These are phyloP conservation scores for Chelonus insularis DNA, from an alignment of 1,140 invertebrate genomes.

Conservation along the genomic window DNA sequence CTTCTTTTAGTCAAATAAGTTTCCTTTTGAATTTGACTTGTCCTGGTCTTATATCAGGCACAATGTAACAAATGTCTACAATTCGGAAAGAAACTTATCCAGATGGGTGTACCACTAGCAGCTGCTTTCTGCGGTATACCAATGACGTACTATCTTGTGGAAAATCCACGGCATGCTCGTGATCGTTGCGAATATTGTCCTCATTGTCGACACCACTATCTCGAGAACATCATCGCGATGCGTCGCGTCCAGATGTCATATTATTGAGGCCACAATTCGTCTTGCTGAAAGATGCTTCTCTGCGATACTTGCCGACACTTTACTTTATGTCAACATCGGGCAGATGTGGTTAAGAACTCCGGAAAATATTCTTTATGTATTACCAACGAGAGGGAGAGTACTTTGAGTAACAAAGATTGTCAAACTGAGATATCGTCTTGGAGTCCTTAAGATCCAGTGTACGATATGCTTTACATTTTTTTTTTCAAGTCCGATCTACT, in stretches of 20 bases:
- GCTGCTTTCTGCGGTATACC: not conserved
- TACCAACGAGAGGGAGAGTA: not conserved
- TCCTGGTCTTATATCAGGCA: too few relatives aligned
- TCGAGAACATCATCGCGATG: constrained; percentile 7
- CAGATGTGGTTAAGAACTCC: not conserved
- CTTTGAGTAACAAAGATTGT: not conserved
- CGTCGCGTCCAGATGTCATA: constrained; percentile 9
- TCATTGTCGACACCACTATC: constrained; percentile 2
- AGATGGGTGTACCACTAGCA: too few relatives aligned
- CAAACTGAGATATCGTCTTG: not conserved
- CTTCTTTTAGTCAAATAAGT: too few relatives aligned
- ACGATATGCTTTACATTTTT: not conserved
- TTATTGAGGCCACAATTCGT: constrained; percentile 8
- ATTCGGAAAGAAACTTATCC: too few relatives aligned
- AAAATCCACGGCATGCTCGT: not conserved
- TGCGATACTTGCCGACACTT: constrained; percentile 10
- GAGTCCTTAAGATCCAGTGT: not conserved
- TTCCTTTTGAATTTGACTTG: too few relatives aligned
- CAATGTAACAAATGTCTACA: too few relatives aligned
- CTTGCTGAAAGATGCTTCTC: not conserved
- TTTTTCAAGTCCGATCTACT: too few relatives aligned
- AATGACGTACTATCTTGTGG: not conserved
- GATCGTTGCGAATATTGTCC: not conserved
- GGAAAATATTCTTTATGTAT: not conserved
- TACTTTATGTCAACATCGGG: constrained; percentile 14